These are phyloP conservation scores for Dicentrarchus labrax DNA, from an alignment of 2,113 vertebrate genomes.

Conservation along the genomic window DNA sequence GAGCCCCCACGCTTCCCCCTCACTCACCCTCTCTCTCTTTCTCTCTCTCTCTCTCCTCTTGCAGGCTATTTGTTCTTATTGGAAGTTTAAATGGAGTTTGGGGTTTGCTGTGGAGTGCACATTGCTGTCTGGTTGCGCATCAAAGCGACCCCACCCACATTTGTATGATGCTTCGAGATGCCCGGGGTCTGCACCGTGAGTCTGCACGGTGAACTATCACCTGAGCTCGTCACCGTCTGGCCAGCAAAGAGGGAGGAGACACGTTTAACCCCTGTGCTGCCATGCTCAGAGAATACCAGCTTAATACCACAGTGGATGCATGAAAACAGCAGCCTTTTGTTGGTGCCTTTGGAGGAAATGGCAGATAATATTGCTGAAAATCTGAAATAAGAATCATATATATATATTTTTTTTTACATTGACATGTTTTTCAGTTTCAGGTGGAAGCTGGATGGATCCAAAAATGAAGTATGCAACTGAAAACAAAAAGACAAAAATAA, in stretches of 20 bases:
- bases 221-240: conserved; percentile 78
- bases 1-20: conserved; percentile 38
- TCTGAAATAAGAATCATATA: no score
- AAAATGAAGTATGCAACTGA: neutral
- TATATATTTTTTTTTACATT: no score
- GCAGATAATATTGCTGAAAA: conserved; percentile 9
- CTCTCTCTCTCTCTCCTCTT: conserved; percentile 35
- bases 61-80: conserved; percentile 41
- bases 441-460: neutral
- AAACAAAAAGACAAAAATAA: neutral
- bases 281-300: neutral
- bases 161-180: conserved; percentile 66
- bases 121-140: conserved; percentile 74
- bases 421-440: neutral
- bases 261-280: conserved; percentile 73
- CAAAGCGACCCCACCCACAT: conserved; percentile 82
- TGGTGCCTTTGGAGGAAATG: conserved; percentile 29
- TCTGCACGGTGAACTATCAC: conserved; percentile 75
- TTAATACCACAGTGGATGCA: neutral
- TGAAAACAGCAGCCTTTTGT: neutral
- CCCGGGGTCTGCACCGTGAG: conserved; percentile 65
- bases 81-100: conserved; percentile 63
- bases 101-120: conserved; percentile 53
- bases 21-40: conserved; percentile 18
- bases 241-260: conserved; percentile 61